Evolutionary conservation across 1,140 invertebrate genomes (phyloP), one percentile per base, ranked within the genome.

Genomic region (Agrilus planipennis): DNA sequence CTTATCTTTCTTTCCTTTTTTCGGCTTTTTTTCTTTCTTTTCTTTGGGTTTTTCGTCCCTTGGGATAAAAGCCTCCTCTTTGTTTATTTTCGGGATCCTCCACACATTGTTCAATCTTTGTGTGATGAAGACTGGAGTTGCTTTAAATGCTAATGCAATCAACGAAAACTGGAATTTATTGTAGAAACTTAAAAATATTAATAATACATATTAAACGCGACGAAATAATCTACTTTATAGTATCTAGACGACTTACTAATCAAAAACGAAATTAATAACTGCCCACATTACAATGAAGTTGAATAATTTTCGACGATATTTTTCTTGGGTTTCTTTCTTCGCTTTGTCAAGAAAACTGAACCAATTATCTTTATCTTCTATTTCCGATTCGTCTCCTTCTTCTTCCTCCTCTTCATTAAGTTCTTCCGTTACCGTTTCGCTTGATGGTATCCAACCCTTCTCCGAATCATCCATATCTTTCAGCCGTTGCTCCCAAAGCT

Each of bases 1-100:
- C 25, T 22, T 48, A 43, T 23, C 35, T 38, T 11, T 21, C 16
- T 17, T 31, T 19, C 11, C 40, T 39, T 39, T 40, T 19, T 12
- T 19, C 2, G 4, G 11, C 4, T 30, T 37, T 30, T 5, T 16
- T 20, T 36, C 36, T 22, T 48, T 41, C 41, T 11, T 21, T 19
- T 25, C 36, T 16, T 39, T 49, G 21, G 16, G 35, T 23, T 50
- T 52, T 30, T 45, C 43, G 3, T 22, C 16, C 38, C 53, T 53
- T 2, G 53, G 53, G n/a, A 37, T 44, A 19, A 44, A 38, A 4
- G 53, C 38, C 7, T 51, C 39, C n/a, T 21, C 25, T 29, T 49
- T 53, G 21, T 46, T 42, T 15, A 42, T 37, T 34, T 55, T 55
- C 4, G 53, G 53, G 18, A 51, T 43, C 21, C 40, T 39, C 53